Evolutionary conservation across 2,113 vertebrate genomes (phyloP), one percentile per base, ranked within the genome.

Genomic region (Ramphastos sulfuratus): DNA sequence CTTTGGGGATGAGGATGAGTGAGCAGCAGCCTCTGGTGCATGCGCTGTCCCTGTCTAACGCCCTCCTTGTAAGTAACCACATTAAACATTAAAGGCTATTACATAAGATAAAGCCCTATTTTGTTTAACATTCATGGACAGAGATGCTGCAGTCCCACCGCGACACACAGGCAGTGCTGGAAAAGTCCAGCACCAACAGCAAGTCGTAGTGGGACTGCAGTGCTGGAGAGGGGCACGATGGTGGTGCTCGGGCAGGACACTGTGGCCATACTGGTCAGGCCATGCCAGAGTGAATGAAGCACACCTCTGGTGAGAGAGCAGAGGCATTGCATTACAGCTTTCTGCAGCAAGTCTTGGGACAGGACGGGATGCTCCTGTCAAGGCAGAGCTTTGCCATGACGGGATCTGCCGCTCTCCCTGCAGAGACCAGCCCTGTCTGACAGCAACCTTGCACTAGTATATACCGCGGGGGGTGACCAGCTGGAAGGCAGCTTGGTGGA

Each of bases 31-130:
- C 72, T 28, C 44, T 1, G 4, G 52, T 3, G 1, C 64, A 85
- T 9, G 48, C 6, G 2, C 84, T 74, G 58, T 70, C 50, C 25
- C 1, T 33, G 79, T 8, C 0, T 50, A 48, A 71, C 1, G 2
- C 52, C 59, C 39, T 85, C 56, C 89, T 87, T 83, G 17, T 70
- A 85, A 93, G 79, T 28, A 84, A 74, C 61, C 58, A 79, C 92
- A 95, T 96, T 93, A 92, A 96, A 95, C 72, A 84, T 92, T 95
- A 94, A 96, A 60, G 54, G 65, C 24, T 10, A 11, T 96, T 94
- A 92, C 72, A 16, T 96, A 94, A 96, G 77, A 77, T 5, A 28
- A 70, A 92, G 91, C 82, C 46, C 66, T 89, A 28, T 91, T 90
- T 87, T 1, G 9, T 90, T 95, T 80, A 85, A 85, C 67, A 73